Evolutionary conservation across 2,888 invertebrate species (phyloP).

Genomic region (Heliconius charithonia): DNA sequence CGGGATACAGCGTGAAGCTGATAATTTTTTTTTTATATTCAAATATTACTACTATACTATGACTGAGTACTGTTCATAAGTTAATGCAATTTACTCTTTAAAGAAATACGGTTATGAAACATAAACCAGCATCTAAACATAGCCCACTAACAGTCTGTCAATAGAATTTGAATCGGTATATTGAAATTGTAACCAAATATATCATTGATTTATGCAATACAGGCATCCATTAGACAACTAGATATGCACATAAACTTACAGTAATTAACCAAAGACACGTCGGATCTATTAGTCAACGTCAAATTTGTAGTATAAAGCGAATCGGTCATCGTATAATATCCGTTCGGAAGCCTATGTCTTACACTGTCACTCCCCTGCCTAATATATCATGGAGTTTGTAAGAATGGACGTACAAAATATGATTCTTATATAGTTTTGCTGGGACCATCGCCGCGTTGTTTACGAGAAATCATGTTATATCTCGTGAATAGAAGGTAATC

Average conservation of each 20-base stretch:
- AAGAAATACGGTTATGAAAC: too few relatives aligned
- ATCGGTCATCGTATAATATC: slow-evolving; percentile 49
- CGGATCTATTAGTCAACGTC: slow-evolving; percentile 47
- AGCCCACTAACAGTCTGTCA: slow-evolving; percentile 5
- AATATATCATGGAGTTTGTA: slow-evolving; percentile 22
- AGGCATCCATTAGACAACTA: slow-evolving; percentile 32
- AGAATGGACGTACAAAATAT: slow-evolving; percentile 7
- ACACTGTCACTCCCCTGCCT: slow-evolving; percentile 39
- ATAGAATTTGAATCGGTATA: slow-evolving; percentile 17
- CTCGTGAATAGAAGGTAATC: too few relatives aligned
- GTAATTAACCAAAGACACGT: slow-evolving; percentile 48
- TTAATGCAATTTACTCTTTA: too few relatives aligned
- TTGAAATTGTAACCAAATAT: slow-evolving; percentile 30
- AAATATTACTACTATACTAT: too few relatives aligned
- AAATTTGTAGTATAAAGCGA: slow-evolving; percentile 41
- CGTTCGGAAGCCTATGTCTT: slow-evolving; percentile 44
- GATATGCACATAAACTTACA: slow-evolving; percentile 43
- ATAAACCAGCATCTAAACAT: background rate
- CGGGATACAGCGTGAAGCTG: too few relatives aligned
- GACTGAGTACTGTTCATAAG: too few relatives aligned
- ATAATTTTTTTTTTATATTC: too few relatives aligned
- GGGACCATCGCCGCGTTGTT: too few relatives aligned
- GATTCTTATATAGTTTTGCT: background rate
- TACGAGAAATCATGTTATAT: too few relatives aligned
- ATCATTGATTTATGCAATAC: slow-evolving; percentile 37